A percentile compares a stretch with the other conserved stretches of the same genome.
These are phyloP conservation scores for Alcedo atthis DNA, from an alignment of 2,797 vertebrate species.

Conservation along the genomic window DNA sequence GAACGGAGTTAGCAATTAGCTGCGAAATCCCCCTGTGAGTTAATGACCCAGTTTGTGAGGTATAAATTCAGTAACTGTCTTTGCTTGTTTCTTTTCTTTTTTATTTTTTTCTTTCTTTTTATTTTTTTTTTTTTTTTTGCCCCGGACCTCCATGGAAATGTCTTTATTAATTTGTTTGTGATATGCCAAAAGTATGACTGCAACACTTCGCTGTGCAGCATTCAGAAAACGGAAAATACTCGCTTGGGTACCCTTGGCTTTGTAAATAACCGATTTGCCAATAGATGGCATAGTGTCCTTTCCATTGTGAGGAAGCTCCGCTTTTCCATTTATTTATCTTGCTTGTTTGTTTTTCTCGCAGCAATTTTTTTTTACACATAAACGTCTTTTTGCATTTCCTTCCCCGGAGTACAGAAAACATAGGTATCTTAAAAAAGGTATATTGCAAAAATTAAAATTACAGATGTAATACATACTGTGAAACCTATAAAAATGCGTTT, in stretches of 20 bases:
- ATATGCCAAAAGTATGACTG: neutral
- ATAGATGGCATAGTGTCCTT: constrained; percentile 75
- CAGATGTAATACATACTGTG: constrained; percentile 81
- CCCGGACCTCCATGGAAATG: neutral
- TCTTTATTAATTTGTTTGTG: neutral
- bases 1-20: constrained; percentile 15
- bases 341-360: constrained; percentile 32
- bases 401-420: constrained; percentile 56
- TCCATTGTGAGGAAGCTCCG: constrained; percentile 46
- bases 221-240: neutral
- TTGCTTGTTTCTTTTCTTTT: neutral
- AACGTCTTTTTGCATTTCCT: constrained; percentile 58
- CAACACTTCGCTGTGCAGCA: neutral
- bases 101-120: too few relatives aligned
- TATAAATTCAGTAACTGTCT: neutral
- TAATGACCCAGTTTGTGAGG: constrained; percentile 15
- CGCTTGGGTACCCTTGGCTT: neutral
- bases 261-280: constrained; percentile 73
- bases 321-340: constrained; percentile 47
- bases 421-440: constrained; percentile 71
- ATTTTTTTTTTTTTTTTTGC: too few relatives aligned
- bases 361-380: constrained; percentile 17
- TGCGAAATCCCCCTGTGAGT: neutral
- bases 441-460: constrained; percentile 81
- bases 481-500: constrained; percentile 82